Conservation (phyloP, 2,888 invertebrate species). For the Ophioninae sp. region DNA sequence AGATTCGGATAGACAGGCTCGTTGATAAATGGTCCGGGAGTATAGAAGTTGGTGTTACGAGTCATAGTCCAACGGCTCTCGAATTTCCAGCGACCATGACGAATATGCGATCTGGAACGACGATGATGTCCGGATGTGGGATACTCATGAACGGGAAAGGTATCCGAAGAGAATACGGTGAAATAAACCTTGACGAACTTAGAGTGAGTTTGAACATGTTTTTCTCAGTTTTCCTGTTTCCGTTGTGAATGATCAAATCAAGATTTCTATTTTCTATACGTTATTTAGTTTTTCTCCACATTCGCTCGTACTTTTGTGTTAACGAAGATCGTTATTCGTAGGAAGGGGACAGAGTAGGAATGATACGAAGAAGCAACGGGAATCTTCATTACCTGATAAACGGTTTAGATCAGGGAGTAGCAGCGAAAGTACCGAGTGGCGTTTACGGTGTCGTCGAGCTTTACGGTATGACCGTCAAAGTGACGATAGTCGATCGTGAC, state of each 20-base stretch:
- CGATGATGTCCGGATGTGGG: slow-evolving; percentile 98
- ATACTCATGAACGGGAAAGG: slow-evolving; percentile 98
- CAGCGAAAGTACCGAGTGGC: slow-evolving; percentile 89
- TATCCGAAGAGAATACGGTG: slow-evolving; percentile 94
- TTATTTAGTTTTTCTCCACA: neutral
- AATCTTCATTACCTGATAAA: slow-evolving; percentile 96
- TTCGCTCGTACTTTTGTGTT: slow-evolving; percentile 5
- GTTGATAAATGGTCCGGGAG: slow-evolving; percentile 98
- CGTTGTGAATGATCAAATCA: neutral
- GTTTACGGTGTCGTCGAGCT: slow-evolving; percentile 98
- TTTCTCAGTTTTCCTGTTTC: neutral
- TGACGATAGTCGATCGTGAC: slow-evolving; percentile 92
- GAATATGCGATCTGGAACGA: slow-evolving; percentile 93
- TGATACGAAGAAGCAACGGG: slow-evolving; percentile 92
- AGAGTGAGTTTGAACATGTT: slow-evolving; percentile 76
- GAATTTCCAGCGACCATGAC: slow-evolving; percentile 99
- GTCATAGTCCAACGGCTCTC: slow-evolving; percentile 93
- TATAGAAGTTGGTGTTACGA: slow-evolving; percentile 96
- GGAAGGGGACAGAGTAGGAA: slow-evolving; percentile 95
- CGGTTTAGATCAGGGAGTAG: slow-evolving; percentile 95
- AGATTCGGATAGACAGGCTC: slow-evolving; percentile 94
- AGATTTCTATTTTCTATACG: neutral
- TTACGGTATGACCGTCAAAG: slow-evolving; percentile 96
- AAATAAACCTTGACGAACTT: slow-evolving; percentile 95
- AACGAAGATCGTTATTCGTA: slow-evolving; percentile 72